Percentiles rank a stretch among this genome's conserved stretches.
phyloP scores from a whole-genome alignment of 2,888 invertebrate genomes.

The Plagodis dolabraria region DNA sequence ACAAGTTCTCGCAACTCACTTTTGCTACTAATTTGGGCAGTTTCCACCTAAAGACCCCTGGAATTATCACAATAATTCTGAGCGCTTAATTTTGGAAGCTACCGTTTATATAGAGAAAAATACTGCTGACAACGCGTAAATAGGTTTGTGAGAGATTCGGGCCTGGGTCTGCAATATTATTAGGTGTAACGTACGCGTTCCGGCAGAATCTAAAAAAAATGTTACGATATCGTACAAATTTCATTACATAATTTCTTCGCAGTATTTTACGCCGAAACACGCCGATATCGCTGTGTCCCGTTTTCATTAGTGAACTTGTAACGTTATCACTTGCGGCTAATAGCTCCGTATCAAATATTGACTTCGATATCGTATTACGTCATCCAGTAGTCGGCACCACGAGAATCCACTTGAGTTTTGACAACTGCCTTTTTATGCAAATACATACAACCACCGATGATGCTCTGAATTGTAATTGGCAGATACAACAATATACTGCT shows the following conservation, averaged over 20 bases:
- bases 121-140: too few species aligned
- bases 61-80: too few species aligned
- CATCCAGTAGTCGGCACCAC: slow-evolving; percentile 57
- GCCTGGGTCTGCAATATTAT: too few species aligned
- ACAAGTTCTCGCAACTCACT: too few species aligned
- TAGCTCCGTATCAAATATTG: slow-evolving; percentile 79
- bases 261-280: slow-evolving; percentile 14
- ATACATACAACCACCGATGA: slow-evolving; percentile 31
- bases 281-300: slow-evolving; percentile 59
- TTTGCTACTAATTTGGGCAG: too few species aligned
- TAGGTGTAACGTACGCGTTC: too few species aligned
- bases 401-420: slow-evolving; percentile 43
- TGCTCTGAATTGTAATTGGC: slow-evolving; percentile 1
- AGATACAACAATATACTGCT: background rate
- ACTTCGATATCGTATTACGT: slow-evolving; percentile 77
- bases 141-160: too few species aligned
- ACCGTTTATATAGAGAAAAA: too few species aligned
- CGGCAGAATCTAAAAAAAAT: too few species aligned
- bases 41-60: too few species aligned
- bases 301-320: slow-evolving; percentile 77
- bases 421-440: slow-evolving; percentile 46
- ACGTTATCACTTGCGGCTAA: slow-evolving; percentile 72
- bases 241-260: slow-evolving; percentile 15
- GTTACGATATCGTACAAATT: background rate
- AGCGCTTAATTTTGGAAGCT: too few species aligned